These are phyloP conservation scores for Agrypnus murinus DNA, from an alignment of 2,888 invertebrate species.

Conservation along the genomic window DNA sequence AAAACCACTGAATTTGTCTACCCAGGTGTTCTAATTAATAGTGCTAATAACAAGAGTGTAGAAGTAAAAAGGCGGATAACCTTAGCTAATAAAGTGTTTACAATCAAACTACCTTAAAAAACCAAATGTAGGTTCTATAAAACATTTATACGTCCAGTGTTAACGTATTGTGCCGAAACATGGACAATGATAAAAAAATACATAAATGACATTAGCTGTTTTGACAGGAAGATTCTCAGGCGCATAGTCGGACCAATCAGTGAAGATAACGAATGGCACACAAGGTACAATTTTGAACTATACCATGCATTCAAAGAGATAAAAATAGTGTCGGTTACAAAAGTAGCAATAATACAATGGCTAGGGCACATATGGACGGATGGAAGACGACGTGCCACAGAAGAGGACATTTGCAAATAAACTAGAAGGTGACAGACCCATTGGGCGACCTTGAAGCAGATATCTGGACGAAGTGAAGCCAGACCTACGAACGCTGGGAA, in stretches of 20 bases:
- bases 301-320: background rate
- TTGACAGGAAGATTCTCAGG: slow-evolving; percentile 5
- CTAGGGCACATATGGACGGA: background rate
- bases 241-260: background rate
- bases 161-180: slow-evolving; percentile 1
- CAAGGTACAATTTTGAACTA: slow-evolving; percentile 6
- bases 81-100: slow-evolving; percentile 11
- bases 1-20: slow-evolving; percentile 1
- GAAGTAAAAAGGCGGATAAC: background rate
- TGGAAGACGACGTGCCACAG: slow-evolving; percentile 4
- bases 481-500: background rate
- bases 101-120: background rate
- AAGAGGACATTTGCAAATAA: background rate
- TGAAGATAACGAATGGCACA: too few relatives aligned
- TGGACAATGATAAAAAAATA: slow-evolving; percentile 10
- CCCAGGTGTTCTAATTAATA: slow-evolving; percentile 9
- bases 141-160: slow-evolving; percentile 4
- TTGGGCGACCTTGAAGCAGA: slow-evolving; percentile 8
- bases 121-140: slow-evolving; percentile 13
- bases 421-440: background rate
- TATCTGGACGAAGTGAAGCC: background rate
- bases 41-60: slow-evolving; percentile 2
- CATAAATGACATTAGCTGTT: slow-evolving; percentile 7
- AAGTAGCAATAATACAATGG: slow-evolving; percentile 12
- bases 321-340: background rate